Conservation (phyloP, 2,888 invertebrate genomes). For the Xestia xanthographa region DNA sequence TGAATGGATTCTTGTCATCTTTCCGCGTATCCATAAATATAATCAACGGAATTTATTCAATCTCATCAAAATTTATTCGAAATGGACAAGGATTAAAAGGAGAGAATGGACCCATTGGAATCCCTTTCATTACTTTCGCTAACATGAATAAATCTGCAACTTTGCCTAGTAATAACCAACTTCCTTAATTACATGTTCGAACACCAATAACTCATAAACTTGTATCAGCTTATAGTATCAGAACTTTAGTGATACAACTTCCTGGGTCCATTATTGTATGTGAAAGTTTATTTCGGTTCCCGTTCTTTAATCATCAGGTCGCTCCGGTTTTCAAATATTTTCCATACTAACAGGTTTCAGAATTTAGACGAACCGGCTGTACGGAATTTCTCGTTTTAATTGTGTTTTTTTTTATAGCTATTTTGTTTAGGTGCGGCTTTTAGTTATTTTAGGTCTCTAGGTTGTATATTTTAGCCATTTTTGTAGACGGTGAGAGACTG, state of each 20-base stretch:
- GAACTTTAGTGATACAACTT: slow-evolving; percentile 68
- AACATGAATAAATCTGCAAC: slow-evolving; percentile 42
- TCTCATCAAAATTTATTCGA: slow-evolving; percentile 40
- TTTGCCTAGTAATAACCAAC: slow-evolving; percentile 18
- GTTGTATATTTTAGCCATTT: slow-evolving; percentile 66
- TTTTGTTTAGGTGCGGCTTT: slow-evolving; percentile 56
- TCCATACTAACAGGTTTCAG: slow-evolving; percentile 74
- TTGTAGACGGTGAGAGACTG: slow-evolving; percentile 19
- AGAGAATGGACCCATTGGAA: slow-evolving; percentile 18
- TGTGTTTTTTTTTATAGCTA: slow-evolving; percentile 45
- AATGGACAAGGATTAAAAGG: slow-evolving; percentile 40
- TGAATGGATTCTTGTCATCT: slow-evolving; percentile 25
- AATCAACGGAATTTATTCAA: slow-evolving; percentile 28
- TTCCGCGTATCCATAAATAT: slow-evolving; percentile 16
- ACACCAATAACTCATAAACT: slow-evolving; percentile 45
- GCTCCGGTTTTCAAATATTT: slow-evolving; percentile 77
- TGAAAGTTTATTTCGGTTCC: slow-evolving; percentile 84
- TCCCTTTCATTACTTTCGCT: slow-evolving; percentile 56
- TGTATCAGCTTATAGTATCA: slow-evolving; percentile 45
- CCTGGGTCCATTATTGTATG: slow-evolving; percentile 73
- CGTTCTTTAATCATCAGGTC: slow-evolving; percentile 77
- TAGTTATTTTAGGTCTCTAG: slow-evolving; percentile 63
- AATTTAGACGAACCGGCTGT: slow-evolving; percentile 64
- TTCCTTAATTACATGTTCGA: slow-evolving; percentile 47
- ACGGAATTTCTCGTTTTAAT: slow-evolving; percentile 60